A percentile compares a stretch with the other conserved stretches of the same genome.
phyloP scores from a whole-genome alignment of 2,888 invertebrate species.

The Pimpla rufipes region DNA sequence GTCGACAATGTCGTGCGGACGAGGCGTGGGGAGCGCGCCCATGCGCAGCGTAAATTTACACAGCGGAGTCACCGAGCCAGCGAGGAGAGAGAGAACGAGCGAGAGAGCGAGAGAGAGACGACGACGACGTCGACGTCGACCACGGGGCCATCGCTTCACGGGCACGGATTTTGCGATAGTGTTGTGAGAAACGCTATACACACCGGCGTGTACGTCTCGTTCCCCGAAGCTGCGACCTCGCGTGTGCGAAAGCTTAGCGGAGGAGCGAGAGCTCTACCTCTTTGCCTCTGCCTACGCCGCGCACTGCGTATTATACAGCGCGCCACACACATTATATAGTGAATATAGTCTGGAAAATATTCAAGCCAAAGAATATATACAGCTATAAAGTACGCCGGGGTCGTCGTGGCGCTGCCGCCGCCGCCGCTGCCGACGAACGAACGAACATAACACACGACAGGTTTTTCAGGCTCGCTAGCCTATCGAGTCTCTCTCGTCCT shows the following conservation, averaged over 20 bases:
- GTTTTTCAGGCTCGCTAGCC: slow-evolving; percentile 58
- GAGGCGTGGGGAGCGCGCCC: slow-evolving; percentile 59
- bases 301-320: slow-evolving; percentile 28
- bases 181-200: slow-evolving; percentile 40
- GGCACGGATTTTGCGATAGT: slow-evolving; percentile 56
- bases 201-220: slow-evolving; percentile 36
- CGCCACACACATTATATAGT: neutral
- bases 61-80: slow-evolving; percentile 46
- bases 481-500: slow-evolving; percentile 5
- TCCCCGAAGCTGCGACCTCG: slow-evolving; percentile 53
- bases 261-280: neutral
- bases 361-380: slow-evolving; percentile 3
- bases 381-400: slow-evolving; percentile 18
- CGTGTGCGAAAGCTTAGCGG: slow-evolving; percentile 54
- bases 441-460: slow-evolving; percentile 64
- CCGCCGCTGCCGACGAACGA: slow-evolving; percentile 4
- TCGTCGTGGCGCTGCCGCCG: slow-evolving; percentile 40
- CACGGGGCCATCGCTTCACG: slow-evolving; percentile 6
- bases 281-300: slow-evolving; percentile 1
- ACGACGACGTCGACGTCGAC: no score
- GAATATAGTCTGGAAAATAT: slow-evolving; percentile 37
- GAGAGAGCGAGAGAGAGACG: slow-evolving; percentile 1
- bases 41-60: slow-evolving; percentile 65
- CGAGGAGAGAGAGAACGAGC: slow-evolving; percentile 2
- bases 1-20: slow-evolving; percentile 42